Conservation (phyloP, 2,113 vertebrate species). For the Macaca nemestrina region DNA sequence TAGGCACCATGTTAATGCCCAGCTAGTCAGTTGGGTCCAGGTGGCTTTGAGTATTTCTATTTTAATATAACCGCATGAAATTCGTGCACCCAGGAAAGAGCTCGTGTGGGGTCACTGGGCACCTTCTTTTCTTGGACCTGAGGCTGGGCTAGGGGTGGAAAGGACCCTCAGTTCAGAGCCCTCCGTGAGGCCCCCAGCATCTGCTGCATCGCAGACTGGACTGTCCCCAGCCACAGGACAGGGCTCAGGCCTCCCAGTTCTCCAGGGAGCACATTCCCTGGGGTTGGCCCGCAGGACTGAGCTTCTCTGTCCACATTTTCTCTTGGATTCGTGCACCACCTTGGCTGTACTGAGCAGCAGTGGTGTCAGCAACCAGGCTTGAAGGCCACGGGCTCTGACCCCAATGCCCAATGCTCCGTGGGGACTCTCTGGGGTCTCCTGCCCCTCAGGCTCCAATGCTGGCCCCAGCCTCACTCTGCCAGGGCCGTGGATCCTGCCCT, state of each 20-base stretch:
- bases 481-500: neutral
- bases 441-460: neutral
- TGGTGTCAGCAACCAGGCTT: neutral
- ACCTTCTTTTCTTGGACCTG: neutral
- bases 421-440: neutral
- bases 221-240: neutral
- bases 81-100: neutral
- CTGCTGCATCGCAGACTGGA: neutral
- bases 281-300: neutral
- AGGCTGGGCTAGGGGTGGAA: neutral
- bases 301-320: neutral
- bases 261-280: neutral
- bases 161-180: rapidly evolving
- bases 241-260: neutral
- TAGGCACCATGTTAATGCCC: neutral
- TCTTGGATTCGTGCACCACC: neutral
- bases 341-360: neutral
- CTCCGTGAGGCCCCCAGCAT: rapidly evolving
- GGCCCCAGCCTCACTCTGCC: neutral
- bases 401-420: no score
- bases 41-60: neutral
- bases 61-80: rapidly evolving
- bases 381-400: no score
- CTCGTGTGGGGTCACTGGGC: neutral
- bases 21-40: neutral